phyloP scores from a whole-genome alignment of 2,797 vertebrate species.

The Cossypha heuglini region DNA sequence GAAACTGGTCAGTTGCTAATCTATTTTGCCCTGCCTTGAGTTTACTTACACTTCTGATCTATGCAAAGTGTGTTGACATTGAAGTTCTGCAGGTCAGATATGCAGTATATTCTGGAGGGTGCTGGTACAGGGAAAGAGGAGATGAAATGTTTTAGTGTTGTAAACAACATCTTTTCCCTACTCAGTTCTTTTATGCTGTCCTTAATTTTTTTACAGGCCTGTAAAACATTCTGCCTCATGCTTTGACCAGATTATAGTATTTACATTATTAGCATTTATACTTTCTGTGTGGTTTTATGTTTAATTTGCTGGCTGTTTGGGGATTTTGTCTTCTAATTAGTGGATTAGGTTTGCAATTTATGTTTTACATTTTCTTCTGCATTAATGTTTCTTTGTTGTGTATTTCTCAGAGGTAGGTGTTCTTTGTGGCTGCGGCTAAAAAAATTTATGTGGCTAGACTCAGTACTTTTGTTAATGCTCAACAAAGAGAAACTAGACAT shows the following conservation, averaged over 20 bases:
- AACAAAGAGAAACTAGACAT: not conserved
- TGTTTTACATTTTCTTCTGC: not conserved
- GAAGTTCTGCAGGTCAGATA: not conserved
- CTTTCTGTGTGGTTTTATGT: not conserved
- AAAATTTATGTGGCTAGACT: not conserved
- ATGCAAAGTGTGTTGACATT: accelerated
- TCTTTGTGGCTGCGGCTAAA: not conserved
- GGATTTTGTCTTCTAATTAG: not conserved
- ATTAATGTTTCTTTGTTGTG: not conserved
- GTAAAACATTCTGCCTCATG: not conserved
- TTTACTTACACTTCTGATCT: not conserved
- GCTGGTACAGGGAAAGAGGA: not conserved
- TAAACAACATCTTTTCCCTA: not conserved
- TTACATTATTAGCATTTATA: not conserved
- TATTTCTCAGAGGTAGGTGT: not conserved
- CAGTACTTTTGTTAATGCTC: not conserved
- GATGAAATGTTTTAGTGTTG: not conserved
- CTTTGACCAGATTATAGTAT: not conserved
- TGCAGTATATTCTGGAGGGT: not conserved
- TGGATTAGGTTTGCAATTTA: not conserved
- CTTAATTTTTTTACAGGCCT: not conserved
- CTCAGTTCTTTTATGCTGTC: not conserved
- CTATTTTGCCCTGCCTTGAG: not conserved
- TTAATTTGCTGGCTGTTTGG: not conserved
- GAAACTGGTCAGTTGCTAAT: too few species aligned